phyloP scores from a whole-genome alignment of 2,888 invertebrate species.

The Acrobasis consociella region DNA sequence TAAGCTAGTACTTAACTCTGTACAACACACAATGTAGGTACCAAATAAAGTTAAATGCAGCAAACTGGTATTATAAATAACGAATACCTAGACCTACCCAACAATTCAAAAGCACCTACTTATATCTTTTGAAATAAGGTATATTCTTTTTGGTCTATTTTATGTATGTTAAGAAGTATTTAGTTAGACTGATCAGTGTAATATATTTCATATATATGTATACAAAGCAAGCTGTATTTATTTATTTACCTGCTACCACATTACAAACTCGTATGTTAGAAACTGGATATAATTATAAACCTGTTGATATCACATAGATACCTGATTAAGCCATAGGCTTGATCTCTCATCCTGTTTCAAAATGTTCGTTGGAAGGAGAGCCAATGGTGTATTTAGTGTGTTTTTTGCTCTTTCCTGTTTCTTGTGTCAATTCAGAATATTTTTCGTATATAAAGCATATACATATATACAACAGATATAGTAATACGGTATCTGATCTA shows the following conservation, averaged over 20 bases:
- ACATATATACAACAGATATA: too few relatives aligned
- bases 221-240: conserved; percentile 47
- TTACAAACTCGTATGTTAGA: background rate
- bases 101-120: background rate
- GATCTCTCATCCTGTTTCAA: too few relatives aligned
- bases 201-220: conserved; percentile 47
- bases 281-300: background rate
- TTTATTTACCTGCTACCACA: conserved; percentile 27
- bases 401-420: too few relatives aligned
- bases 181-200: conserved; percentile 41
- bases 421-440: too few relatives aligned
- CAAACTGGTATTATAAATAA: background rate
- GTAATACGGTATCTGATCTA: too few relatives aligned
- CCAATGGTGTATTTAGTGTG: too few relatives aligned
- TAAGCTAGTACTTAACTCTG: background rate
- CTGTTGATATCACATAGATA: too few relatives aligned
- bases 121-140: background rate
- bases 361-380: too few relatives aligned
- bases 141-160: background rate
- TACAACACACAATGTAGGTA: background rate
- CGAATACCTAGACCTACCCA: background rate
- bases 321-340: too few relatives aligned
- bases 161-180: conserved; percentile 14
- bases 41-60: background rate
- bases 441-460: too few relatives aligned